phyloP scores from a whole-genome alignment of 1,140 invertebrate species.

The Bicyclus anynana region DNA sequence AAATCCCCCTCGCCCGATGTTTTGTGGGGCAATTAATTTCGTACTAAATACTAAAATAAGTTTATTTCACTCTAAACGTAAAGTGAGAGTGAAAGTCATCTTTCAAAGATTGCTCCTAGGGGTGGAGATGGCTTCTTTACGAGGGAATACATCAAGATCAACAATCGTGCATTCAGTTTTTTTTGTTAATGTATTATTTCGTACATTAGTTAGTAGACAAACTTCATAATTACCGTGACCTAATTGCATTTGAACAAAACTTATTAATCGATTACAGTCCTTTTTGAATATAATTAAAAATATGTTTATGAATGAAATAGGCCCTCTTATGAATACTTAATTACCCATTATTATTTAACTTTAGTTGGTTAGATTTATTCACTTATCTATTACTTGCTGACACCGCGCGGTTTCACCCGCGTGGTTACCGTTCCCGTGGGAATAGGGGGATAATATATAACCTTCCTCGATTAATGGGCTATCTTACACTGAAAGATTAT shows the following conservation, averaged over 20 bases:
- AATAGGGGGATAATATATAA: too few species aligned
- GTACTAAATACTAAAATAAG: conserved; percentile 66
- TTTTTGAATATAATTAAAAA: neutral
- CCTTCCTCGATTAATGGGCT: too few species aligned
- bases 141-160: too few species aligned
- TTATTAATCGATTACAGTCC: conserved; percentile 10
- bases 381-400: too few species aligned
- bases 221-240: conserved; percentile 14
- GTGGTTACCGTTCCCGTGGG: too few species aligned
- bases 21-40: conserved; percentile 62
- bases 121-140: conserved; percentile 20
- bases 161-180: too few species aligned
- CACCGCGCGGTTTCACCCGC: too few species aligned
- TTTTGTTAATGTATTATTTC: neutral
- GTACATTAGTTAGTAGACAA: neutral
- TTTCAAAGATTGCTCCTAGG: conserved; percentile 23
- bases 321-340: too few species aligned
- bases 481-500: too few species aligned
- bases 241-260: conserved; percentile 23
- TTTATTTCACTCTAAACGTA: conserved; percentile 52
- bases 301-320: too few species aligned
- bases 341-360: too few species aligned
- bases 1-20: conserved; percentile 39
- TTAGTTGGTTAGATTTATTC: too few species aligned
- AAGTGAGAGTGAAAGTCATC: conserved; percentile 41